Evolutionary conservation across 2,113 vertebrate genomes (phyloP).

Genomic region (Potamarius usumacintae): DNA sequence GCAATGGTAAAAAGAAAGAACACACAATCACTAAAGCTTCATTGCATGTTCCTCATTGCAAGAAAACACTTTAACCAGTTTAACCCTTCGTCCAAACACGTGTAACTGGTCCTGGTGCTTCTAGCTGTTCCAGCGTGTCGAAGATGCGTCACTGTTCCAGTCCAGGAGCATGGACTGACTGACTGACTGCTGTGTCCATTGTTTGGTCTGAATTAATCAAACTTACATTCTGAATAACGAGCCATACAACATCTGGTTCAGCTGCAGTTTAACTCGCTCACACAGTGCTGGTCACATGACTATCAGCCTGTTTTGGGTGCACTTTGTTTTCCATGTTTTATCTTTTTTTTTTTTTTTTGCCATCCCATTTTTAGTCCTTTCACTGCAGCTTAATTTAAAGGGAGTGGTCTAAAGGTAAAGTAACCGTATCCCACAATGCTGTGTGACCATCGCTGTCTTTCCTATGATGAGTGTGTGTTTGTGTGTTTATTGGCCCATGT

Average conservation of each 20-base stretch:
- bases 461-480: background rate
- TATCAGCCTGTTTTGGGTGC: constrained; percentile 13
- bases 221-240: background rate
- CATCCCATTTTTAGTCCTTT: constrained; percentile 48
- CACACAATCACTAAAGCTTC: background rate
- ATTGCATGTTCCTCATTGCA: constrained; percentile 24
- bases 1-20: constrained; percentile 33
- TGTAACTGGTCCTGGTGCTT: background rate
- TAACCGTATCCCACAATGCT: background rate
- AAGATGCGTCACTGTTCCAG: background rate
- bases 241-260: background rate
- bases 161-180: background rate
- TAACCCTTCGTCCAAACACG: background rate
- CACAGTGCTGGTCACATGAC: background rate
- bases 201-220: background rate
- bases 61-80: background rate
- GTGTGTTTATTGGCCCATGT: background rate
- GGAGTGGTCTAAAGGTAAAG: constrained; percentile 26
- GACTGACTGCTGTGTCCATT: background rate
- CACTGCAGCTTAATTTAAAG: constrained; percentile 28
- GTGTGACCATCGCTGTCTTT: background rate
- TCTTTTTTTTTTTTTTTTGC: constrained; percentile 37
- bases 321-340: constrained; percentile 21
- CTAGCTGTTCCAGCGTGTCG: background rate
- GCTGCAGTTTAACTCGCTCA: background rate